Base-by-base conservation (phyloP, 2,113 vertebrate species). In the Leptodactylus fuscus region DNA sequence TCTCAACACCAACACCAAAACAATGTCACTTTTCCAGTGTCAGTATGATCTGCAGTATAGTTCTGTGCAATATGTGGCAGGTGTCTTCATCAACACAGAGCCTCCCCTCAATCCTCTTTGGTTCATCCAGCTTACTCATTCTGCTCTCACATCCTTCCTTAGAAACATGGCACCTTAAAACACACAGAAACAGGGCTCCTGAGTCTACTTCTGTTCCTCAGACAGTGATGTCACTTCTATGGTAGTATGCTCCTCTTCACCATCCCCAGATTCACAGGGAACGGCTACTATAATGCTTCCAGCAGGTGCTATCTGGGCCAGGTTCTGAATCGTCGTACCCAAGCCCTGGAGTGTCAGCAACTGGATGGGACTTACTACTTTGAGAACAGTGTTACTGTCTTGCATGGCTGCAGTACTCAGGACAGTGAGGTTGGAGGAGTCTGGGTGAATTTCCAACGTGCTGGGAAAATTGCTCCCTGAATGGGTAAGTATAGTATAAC, bases 361-460 rank as follows among this genome's bases (percentile, higher is more conserved):
- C 94, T 99, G 98, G 90, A 97, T 95, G 0, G 98, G 96, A 69
- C 96, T 96, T 29, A 98, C 80, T 91, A 99, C 92, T 90, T 99
- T 99, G 48, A 98, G 93, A 0, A 98, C 91, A 0, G 97, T 95
- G 90, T 94, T 85, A 60, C 93, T 95, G 1, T 98, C 97, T 90
- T 97, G 96, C 22, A 96, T 93, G 0, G 91, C 94, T 0, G 96
- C 94, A 0, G 97, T 88, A 87, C 96, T 98, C 88, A 99, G 91
- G 80, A 98, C 93, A 0, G 97, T 95, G 87, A 99, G 91, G 89
- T 96, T 97, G 41, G 97, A 94, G 0, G 94, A 90, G 53, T 98
- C 97, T 0, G 94, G 91, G 78, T 95, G 94, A 87, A 98, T 92
- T 88, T 98, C 96, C 83, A 85, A 62, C 0, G 95, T 83, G 0